phyloP scores from a whole-genome alignment of 2,113 vertebrate species.

The Prunella fulvescens region DNA sequence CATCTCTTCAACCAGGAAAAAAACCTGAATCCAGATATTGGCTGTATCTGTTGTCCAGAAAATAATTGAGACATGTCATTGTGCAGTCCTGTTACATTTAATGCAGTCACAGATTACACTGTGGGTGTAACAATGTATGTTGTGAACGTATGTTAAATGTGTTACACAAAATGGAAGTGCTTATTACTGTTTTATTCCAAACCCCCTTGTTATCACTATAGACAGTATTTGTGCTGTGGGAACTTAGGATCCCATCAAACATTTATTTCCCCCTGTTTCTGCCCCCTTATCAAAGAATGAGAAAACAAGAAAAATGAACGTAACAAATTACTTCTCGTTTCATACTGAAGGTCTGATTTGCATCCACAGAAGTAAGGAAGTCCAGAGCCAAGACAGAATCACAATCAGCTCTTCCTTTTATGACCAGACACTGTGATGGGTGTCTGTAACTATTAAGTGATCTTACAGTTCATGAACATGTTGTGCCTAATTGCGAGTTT shows the following conservation, averaged over 20 bases:
- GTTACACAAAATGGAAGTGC: not conserved
- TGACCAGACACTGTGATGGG: conserved; percentile 60
- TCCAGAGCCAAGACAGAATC: conserved; percentile 35
- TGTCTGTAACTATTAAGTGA: conserved; percentile 58
- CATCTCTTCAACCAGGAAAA: not conserved
- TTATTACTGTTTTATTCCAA: not conserved
- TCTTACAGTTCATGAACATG: conserved; percentile 31
- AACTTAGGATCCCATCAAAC: not conserved
- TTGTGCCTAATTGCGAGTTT: conserved; percentile 44
- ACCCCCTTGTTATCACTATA: not conserved
- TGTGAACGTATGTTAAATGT: not conserved
- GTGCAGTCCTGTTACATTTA: not conserved
- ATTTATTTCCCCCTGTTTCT: not conserved
- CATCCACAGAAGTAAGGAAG: conserved; percentile 30
- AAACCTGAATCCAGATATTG: not conserved
- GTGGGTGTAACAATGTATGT: not conserved
- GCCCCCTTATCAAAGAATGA: not conserved
- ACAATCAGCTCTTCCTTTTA: conserved; percentile 52
- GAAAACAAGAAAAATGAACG: not conserved
- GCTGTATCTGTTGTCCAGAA: not conserved
- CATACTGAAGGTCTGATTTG: conserved; percentile 12
- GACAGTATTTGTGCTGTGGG: not conserved
- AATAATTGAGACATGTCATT: not conserved
- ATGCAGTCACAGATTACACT: not conserved
- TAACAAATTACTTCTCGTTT: conserved; percentile 24